phyloP scores from a whole-genome alignment of 1,140 invertebrate genomes.

The Pararge aegeria region DNA sequence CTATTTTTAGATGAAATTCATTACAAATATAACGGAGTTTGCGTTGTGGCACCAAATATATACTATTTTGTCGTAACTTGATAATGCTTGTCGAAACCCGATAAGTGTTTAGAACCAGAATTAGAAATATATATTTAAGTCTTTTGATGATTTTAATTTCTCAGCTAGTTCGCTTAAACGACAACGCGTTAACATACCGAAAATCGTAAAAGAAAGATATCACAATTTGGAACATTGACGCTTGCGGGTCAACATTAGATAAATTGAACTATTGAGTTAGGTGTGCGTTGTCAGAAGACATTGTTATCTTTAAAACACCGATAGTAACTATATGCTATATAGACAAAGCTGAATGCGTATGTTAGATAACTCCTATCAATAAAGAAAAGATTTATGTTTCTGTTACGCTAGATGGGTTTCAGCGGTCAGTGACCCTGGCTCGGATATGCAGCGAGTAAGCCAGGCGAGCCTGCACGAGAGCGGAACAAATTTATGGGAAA shows the following conservation, averaged over 20 bases:
- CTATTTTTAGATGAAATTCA: background rate
- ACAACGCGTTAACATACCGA: too few relatives aligned
- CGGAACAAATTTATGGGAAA: slow-evolving; percentile 48
- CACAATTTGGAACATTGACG: too few relatives aligned
- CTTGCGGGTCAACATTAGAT: too few relatives aligned
- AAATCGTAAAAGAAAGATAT: too few relatives aligned
- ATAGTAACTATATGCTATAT: background rate
- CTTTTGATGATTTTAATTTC: too few relatives aligned
- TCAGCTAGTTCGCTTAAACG: too few relatives aligned
- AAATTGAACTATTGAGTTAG: too few relatives aligned
- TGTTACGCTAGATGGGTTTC: slow-evolving; percentile 58
- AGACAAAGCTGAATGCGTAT: too few relatives aligned
- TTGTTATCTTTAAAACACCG: background rate
- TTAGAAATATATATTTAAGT: too few relatives aligned
- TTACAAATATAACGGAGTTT: background rate
- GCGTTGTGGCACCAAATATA: background rate
- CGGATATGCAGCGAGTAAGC: slow-evolving; percentile 51
- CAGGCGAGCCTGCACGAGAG: slow-evolving; percentile 42
- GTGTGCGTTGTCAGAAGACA: background rate
- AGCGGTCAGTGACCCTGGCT: slow-evolving; percentile 68
- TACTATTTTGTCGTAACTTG: background rate
- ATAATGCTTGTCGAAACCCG: background rate
- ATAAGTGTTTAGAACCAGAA: too few relatives aligned
- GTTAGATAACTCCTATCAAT: slow-evolving; percentile 21
- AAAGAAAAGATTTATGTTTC: slow-evolving; percentile 36